Conservation (phyloP, 2,113 vertebrate genomes). For the human region DNA sequence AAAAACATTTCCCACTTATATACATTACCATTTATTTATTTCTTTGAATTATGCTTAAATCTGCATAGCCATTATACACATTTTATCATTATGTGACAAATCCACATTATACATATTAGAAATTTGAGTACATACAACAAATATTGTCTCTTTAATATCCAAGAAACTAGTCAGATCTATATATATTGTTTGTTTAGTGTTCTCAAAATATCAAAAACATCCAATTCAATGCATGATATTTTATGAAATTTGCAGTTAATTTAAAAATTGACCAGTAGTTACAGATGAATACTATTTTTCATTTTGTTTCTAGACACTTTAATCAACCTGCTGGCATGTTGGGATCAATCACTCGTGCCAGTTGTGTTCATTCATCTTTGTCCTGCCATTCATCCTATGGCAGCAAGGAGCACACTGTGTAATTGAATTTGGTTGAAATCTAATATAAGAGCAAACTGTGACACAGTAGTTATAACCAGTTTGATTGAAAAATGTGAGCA, state of each 20-base stretch:
- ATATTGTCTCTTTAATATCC: not conserved
- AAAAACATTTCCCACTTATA: not conserved
- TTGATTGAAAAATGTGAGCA: conserved; percentile 67
- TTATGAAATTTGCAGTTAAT: conserved; percentile 79
- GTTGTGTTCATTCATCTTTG: conserved; percentile 82
- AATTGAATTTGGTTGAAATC: conserved; percentile 85
- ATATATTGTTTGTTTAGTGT: not conserved
- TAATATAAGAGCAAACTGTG: conserved; percentile 78
- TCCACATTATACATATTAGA: not conserved
- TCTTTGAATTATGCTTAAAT: not conserved
- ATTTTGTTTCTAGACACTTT: conserved; percentile 83
- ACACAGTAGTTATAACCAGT: conserved; percentile 72
- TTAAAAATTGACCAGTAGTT: conserved; percentile 75
- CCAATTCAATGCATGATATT: conserved; percentile 67
- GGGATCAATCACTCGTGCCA: conserved; percentile 82
- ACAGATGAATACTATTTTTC: conserved; percentile 79
- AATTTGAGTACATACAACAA: not conserved
- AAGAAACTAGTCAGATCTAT: not conserved
- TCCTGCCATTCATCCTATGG: conserved; percentile 81
- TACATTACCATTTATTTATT: not conserved
- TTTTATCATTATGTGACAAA: not conserved
- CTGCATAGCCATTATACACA: not conserved
- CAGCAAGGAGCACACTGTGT: conserved; percentile 77
- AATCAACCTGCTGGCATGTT: conserved; percentile 81
- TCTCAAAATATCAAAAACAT: conserved; percentile 58